Base-by-base conservation (phyloP, 2,113 vertebrate genomes). In the Rissa tridactyla region DNA sequence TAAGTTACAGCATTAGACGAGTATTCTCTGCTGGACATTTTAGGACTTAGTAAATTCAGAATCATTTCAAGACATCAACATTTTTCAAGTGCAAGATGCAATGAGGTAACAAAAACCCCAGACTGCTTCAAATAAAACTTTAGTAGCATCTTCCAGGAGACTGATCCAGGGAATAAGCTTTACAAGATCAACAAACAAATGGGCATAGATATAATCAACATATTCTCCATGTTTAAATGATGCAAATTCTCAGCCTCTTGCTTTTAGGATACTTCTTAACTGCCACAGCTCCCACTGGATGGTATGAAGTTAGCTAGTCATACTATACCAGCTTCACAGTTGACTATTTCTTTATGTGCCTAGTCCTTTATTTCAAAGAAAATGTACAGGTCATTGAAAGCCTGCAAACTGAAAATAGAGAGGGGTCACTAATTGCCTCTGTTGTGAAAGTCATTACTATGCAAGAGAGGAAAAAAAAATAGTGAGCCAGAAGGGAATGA, bases 1-100 rank as follows among this genome's bases (percentile, higher is more conserved):
- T 82, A 82, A 93, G 62, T 75, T 93, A 84, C 86, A 91, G 46
- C 71, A 92, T 83, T 72, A 94, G 85, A 91, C 65, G 54, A 90
- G 29, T 49, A 77, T 79, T 89, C 62, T 94, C 75, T 82, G 64
- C 64, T 14, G 25, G 60, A 83, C 27, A 54, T 76, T 94, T 89
- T 72, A 79, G 65, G 60, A 82, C 52, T 69, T 49, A 57, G 5
- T 76, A 86, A 79, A 82, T 30, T 82, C 61, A 57, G 40, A 86
- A 81, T 54, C 17, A 65, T 89, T 91, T 94, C 36, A 93, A 91
- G 73, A 47, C n/a, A 91, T 57, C 13, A 76, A 22, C 5, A n/a
- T 73, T 87, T 91, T 87, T 87, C 25, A 91, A 79, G 30, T 38
- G 40, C 61, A 84, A 87, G 60, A 84, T 76, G 47, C 73, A 91